phyloP scores from a whole-genome alignment of 2,797 vertebrate genomes.

The Streptopelia turtur region DNA sequence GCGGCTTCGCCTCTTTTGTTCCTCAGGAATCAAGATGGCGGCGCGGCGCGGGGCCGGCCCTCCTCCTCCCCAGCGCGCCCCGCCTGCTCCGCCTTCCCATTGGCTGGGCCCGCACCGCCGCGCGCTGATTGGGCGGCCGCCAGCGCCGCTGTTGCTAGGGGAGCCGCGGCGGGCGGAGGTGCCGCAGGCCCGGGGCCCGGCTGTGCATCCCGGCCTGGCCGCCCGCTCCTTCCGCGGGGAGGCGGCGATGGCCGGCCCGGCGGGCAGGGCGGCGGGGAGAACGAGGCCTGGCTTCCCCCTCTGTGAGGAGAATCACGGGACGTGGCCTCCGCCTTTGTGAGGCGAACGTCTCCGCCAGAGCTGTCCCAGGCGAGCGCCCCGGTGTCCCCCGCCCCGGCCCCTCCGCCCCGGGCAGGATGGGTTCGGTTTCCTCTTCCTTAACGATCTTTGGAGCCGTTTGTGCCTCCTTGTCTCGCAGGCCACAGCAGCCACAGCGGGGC shows the following conservation, averaged over 20 bases:
- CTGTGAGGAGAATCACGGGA: accelerated
- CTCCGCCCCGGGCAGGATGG: accelerated
- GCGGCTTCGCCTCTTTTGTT: conserved; percentile 78
- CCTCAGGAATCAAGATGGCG: conserved; percentile 79
- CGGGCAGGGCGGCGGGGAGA: too few relatives aligned
- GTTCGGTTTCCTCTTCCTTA: background rate
- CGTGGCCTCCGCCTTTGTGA: accelerated
- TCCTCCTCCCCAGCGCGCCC: conserved; percentile 28
- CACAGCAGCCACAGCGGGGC: accelerated
- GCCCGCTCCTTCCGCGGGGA: accelerated
- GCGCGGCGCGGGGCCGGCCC: conserved; percentile 21
- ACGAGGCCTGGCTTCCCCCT: too few relatives aligned
- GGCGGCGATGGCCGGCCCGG: background rate
- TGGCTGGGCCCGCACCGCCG: conserved; percentile 49
- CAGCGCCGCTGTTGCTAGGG: conserved; percentile 76
- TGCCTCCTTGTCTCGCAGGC: background rate
- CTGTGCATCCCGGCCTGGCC: accelerated
- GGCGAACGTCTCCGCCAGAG: accelerated
- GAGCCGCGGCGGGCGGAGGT: background rate
- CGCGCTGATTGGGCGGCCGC: conserved; percentile 54
- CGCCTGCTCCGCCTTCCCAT: conserved; percentile 40
- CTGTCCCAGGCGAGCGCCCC: background rate
- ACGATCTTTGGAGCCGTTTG: too few relatives aligned
- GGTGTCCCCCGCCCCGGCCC: too few relatives aligned
- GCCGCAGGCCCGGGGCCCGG: accelerated